Conservation (phyloP, 2,888 invertebrate species). For the Eulithis prunata region DNA sequence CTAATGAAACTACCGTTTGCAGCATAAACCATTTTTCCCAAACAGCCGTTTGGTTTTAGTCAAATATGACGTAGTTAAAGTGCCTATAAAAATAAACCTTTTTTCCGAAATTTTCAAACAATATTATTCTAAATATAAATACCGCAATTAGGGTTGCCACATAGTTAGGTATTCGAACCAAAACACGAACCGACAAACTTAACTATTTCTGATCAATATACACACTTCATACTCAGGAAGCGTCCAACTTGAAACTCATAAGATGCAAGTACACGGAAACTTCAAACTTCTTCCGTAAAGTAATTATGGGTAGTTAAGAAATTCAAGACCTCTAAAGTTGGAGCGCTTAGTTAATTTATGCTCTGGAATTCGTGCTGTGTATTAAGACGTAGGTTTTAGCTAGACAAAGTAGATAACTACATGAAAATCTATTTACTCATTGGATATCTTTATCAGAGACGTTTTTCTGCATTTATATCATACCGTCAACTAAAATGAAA, state of each 20-base stretch:
- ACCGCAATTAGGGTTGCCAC: constrained; percentile 1
- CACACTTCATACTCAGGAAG: constrained; percentile 21
- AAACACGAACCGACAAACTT: constrained; percentile 3
- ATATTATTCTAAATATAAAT: background rate
- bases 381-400: constrained; percentile 28
- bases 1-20: too few relatives aligned
- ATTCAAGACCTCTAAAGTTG: constrained; percentile 55
- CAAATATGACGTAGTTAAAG: too few relatives aligned
- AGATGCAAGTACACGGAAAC: constrained; percentile 48
- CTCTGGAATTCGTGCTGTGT: constrained; percentile 33
- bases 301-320: constrained; percentile 69
- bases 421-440: background rate
- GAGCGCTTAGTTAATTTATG: constrained; percentile 62
- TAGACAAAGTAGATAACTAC: constrained; percentile 10
- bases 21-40: too few relatives aligned
- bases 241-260: constrained; percentile 30
- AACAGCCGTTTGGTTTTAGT: too few relatives aligned
- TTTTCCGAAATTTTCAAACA: too few relatives aligned
- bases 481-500: too few relatives aligned
- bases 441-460: background rate
- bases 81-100: too few relatives aligned
- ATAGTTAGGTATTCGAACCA: background rate
- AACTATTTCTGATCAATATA: constrained; percentile 16
- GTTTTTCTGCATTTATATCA: too few relatives aligned
- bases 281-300: constrained; percentile 58